Evolutionary conservation across 1,140 invertebrate species (phyloP), one percentile per base, ranked within the genome.

Genomic region (Nomia melanderi): DNA sequence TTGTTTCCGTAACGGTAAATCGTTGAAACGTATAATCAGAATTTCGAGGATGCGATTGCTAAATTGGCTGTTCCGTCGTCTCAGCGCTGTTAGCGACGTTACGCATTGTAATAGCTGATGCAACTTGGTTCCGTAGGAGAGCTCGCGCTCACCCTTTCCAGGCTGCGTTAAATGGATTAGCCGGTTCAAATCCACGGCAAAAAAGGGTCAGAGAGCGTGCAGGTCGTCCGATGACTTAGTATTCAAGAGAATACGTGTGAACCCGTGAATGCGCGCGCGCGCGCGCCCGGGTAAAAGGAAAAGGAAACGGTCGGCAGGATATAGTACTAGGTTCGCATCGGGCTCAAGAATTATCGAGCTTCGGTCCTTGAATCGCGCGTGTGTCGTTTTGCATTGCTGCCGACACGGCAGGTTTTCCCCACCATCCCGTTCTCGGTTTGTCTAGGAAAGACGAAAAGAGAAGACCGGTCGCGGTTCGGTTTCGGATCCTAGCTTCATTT

Each of bases 401-500:
- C 53, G 65, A 59, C 62, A 25, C 60, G 47, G 76, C 39, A 57
- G 57, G 57, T 76, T 79, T 57, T 60, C 23, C 20, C 57, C 64
- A 53, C 59, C 27, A 50, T 33, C 8, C 20, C 41, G 14, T 9
- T 17, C 6, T 23, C 1, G 33, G 56, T 76, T 69, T 27, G 33
- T 56, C 41, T 57, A 67, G 53, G 27, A 77, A 44, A 65, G 31
- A 39, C 50, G 74, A 54, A 76, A 69, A 75, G 72, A 39, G n/a
- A 25, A 54, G 47, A 50, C 47, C 47, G 50, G 27, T 44, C 27
- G 31, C 5, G 53, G 27, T 27, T 54, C 47, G 60, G 25, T 65
- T 65, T 73, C 70, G 59, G 29, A 56, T 70, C 29, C 71, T 74
- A 74, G 71, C 39, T 65, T 64, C 33, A 31, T 74, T 74, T 74